Evolutionary conservation across 2,797 vertebrate species (phyloP).

Genomic region (Enteromius treurensis): DNA sequence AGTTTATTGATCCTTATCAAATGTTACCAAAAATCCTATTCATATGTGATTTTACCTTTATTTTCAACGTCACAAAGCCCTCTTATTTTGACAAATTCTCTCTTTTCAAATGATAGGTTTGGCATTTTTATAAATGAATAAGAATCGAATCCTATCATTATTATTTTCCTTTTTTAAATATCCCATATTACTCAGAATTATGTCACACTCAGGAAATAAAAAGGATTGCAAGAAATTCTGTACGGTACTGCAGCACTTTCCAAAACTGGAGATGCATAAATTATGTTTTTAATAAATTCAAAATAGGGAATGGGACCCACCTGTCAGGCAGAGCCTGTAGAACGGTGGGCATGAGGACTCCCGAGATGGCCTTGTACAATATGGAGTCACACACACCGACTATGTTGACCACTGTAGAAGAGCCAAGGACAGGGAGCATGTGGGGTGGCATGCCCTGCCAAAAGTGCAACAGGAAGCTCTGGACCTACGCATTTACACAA

Average conservation of each 20-base stretch:
- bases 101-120: not conserved
- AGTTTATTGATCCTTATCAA: not conserved
- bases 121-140: not conserved
- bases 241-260: not conserved
- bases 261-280: not conserved
- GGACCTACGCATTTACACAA: conserved; percentile 82
- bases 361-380: conserved; percentile 98
- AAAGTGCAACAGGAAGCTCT: conserved; percentile 99
- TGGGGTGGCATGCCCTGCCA: conserved; percentile 99
- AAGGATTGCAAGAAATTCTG: not conserved
- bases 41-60: not conserved
- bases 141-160: not conserved
- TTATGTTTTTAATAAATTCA: not conserved
- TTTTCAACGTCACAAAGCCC: not conserved
- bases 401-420: conserved; percentile 95
- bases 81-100: not conserved
- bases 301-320: conserved; percentile 70
- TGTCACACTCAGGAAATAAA: not conserved
- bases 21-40: not conserved
- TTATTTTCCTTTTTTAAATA: not conserved
- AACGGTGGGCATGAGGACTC: conserved; percentile 98
- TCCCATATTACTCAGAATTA: not conserved
- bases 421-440: conserved; percentile 96
- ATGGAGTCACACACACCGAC: conserved; percentile 99
- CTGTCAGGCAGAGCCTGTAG: conserved; percentile 97